Percentiles rank a stretch among this genome's conserved stretches.
Conservation (phyloP, 2,113 vertebrate species). For the Psilopsiagon aymara region DNA sequence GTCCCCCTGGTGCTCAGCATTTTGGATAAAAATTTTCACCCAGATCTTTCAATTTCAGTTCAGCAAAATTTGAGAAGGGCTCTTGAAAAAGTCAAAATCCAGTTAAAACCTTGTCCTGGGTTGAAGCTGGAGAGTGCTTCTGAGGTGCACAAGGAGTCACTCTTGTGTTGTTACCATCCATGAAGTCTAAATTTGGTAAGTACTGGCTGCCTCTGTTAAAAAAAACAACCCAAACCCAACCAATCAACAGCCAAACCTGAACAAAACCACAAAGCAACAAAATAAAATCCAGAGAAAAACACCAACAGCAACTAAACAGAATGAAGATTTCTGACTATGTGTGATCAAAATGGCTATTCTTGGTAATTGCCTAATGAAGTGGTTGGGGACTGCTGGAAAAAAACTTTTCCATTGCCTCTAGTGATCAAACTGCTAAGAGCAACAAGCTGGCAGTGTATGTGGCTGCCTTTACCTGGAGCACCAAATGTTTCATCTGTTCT, state of each 20-base stretch:
- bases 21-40: background rate
- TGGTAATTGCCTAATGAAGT: background rate
- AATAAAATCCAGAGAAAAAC: background rate
- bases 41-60: background rate
- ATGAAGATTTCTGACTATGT: background rate
- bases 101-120: background rate
- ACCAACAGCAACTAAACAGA: background rate
- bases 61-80: background rate
- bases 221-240: background rate
- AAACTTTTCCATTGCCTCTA: background rate
- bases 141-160: background rate
- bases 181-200: background rate
- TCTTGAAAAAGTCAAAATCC: background rate
- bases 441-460: background rate
- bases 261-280: accelerated
- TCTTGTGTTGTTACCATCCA: background rate
- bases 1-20: background rate
- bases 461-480: background rate
- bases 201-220: background rate
- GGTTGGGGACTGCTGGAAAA: background rate
- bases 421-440: background rate
- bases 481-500: background rate
- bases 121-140: background rate
- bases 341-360: background rate
- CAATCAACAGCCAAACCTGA: background rate